Percentiles rank a stretch among this genome's conserved stretches.
Conservation (phyloP, 2,113 vertebrate species). For the Gopherus evgoodei region DNA sequence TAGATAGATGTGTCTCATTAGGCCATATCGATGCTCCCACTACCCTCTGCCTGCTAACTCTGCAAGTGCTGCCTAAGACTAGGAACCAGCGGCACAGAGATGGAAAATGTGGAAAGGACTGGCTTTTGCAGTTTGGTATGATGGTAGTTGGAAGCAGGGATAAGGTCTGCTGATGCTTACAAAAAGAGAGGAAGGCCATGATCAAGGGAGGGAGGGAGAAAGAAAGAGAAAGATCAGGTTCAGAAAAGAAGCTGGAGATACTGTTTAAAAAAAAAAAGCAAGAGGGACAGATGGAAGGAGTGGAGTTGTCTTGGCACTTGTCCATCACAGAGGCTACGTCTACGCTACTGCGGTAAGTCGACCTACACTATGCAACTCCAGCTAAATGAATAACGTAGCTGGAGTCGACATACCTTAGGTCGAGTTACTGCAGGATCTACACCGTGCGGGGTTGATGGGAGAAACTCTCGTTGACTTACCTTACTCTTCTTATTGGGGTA, state of each 20-base stretch:
- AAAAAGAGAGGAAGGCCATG: not conserved
- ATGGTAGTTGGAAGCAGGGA: not conserved
- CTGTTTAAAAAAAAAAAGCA: not conserved
- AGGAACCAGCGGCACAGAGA: not conserved
- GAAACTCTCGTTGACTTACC: too few species aligned
- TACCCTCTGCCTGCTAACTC: not conserved
- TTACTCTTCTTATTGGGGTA: too few species aligned
- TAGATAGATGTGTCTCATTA: not conserved
- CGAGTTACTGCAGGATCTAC: too few species aligned
- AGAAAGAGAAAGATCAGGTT: not conserved
- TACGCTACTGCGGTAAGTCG: too few species aligned
- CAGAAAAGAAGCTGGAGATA: not conserved
- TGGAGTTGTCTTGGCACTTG: not conserved
- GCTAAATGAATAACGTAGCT: too few species aligned
- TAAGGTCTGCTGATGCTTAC: not conserved
- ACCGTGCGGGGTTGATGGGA: too few species aligned
- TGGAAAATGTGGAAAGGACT: not conserved
- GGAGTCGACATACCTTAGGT: too few species aligned
- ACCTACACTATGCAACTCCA: too few species aligned
- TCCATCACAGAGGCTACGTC: not conserved
- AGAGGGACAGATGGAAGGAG: not conserved
- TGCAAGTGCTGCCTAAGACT: rapidly evolving
- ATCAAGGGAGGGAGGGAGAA: not conserved
- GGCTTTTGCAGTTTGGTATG: not conserved
- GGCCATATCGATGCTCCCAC: not conserved